Percentiles rank a stretch among this genome's conserved stretches.
These are phyloP conservation scores for Pseudorhombus dupliciocellatus DNA, from an alignment of 2,113 vertebrate species.

Conservation along the genomic window DNA sequence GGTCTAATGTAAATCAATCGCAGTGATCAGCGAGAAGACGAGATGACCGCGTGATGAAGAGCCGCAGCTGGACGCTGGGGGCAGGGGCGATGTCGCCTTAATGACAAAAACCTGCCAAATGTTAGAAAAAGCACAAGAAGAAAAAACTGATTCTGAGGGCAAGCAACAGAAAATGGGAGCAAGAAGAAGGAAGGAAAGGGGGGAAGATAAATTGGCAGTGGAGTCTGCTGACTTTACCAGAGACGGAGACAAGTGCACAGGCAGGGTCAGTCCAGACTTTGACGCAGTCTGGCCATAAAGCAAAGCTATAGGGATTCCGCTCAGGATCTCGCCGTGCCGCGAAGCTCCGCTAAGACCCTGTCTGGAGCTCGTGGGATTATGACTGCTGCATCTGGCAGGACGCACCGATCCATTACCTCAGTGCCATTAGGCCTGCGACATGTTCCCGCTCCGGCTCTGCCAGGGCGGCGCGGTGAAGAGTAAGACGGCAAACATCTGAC, in stretches of 20 bases:
- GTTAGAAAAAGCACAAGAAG: neutral
- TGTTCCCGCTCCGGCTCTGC: constrained; percentile 60
- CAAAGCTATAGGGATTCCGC: constrained; percentile 65
- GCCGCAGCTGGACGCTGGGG: constrained; percentile 30
- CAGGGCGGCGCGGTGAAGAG: constrained; percentile 23
- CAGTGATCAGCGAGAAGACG: constrained; percentile 44
- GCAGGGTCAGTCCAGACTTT: constrained; percentile 62
- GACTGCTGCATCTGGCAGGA: constrained; percentile 69
- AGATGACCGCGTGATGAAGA: constrained; percentile 34
- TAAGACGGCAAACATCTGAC: neutral
- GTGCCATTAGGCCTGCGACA: constrained; percentile 65
- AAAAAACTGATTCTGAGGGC: constrained; percentile 40
- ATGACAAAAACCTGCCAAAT: constrained; percentile 43
- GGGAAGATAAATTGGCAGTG: constrained; percentile 68
- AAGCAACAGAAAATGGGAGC: constrained; percentile 30
- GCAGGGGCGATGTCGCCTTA: constrained; percentile 24
- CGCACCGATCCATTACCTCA: constrained; percentile 69
- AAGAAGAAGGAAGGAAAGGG: constrained; percentile 33
- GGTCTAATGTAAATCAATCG: constrained; percentile 66
- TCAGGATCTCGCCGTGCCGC: constrained; percentile 54
- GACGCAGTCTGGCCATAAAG: constrained; percentile 68
- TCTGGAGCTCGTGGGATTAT: constrained; percentile 62
- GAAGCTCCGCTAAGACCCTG: constrained; percentile 64
- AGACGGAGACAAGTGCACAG: constrained; percentile 70
- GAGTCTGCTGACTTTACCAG: constrained; percentile 67